Percentiles rank a stretch among this genome's conserved stretches.
These are phyloP conservation scores for Corythoichthys intestinalis DNA, from an alignment of 2,113 vertebrate species.

Conservation along the genomic window DNA sequence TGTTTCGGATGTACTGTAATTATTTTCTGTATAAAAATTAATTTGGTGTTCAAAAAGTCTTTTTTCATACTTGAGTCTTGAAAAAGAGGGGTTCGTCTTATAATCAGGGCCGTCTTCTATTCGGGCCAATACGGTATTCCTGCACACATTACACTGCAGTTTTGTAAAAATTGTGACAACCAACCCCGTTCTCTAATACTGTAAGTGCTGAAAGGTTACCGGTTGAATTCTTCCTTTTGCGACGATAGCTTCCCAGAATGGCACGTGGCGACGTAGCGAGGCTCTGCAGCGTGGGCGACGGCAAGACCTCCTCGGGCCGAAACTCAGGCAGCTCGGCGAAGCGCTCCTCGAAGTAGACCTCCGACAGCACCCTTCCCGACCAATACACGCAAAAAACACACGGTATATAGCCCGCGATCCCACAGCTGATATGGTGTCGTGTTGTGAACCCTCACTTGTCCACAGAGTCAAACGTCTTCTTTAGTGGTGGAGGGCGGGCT, in stretches of 20 bases:
- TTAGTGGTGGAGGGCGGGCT: slow-evolving; percentile 85
- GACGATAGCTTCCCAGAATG: slow-evolving; percentile 88
- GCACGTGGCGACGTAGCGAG: slow-evolving; percentile 86
- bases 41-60: too few relatives aligned
- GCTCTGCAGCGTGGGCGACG: slow-evolving; percentile 87
- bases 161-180: too few relatives aligned
- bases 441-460: slow-evolving; percentile 81
- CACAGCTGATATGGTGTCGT: too few relatives aligned
- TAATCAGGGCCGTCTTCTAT: too few relatives aligned
- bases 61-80: too few relatives aligned
- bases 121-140: too few relatives aligned
- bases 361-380: slow-evolving; percentile 81
- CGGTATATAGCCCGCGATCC: slow-evolving; percentile 39
- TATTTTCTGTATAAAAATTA: too few relatives aligned
- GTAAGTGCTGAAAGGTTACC: slow-evolving; percentile 56
- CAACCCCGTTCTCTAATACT: too few relatives aligned
- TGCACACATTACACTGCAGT: too few relatives aligned
- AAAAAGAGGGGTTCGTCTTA: too few relatives aligned
- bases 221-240: slow-evolving; percentile 90
- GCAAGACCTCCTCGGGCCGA: slow-evolving; percentile 85
- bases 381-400: slow-evolving; percentile 44
- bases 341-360: slow-evolving; percentile 89
- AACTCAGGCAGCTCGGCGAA: slow-evolving; percentile 90
- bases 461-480: slow-evolving; percentile 90
- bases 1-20: too few relatives aligned